phyloP scores from a whole-genome alignment of 37 sponge, comb jelly and placozoan species.

The Petrosia ficiformis region DNA sequence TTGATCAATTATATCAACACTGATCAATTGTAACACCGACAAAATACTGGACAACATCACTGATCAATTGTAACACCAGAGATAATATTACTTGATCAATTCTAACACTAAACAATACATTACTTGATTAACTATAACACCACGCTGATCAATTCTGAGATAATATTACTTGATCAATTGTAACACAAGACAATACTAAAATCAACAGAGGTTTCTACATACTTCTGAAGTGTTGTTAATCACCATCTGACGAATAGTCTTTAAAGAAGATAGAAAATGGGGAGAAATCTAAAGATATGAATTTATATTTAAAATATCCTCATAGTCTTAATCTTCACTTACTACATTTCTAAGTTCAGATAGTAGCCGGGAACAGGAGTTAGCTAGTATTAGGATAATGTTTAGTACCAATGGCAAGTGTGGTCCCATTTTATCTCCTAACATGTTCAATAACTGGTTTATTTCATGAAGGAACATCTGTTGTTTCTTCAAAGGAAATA shows the following conservation, averaged over 20 bases:
- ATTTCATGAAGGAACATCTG: conserved; percentile 67
- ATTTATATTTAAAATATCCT: neutral
- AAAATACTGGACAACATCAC: too few species aligned
- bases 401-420: conserved; percentile 27
- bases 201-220: too few species aligned
- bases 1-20: too few species aligned
- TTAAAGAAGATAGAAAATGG: conserved; percentile 41
- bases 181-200: too few species aligned
- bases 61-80: too few species aligned
- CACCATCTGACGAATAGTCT: conserved; percentile 50
- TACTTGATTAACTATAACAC: too few species aligned
- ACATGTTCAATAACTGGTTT: conserved; percentile 47
- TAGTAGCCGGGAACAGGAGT: conserved; percentile 33
- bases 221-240: conserved; percentile 44
- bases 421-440: conserved; percentile 39
- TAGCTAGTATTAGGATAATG: conserved; percentile 15
- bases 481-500: conserved; percentile 74
- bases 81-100: too few species aligned
- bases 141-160: too few species aligned
- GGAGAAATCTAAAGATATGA: conserved; percentile 39
- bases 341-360: conserved; percentile 29
- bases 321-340: neutral
- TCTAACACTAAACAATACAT: too few species aligned
- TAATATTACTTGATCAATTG: too few species aligned
- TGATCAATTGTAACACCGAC: too few species aligned